Evolutionary conservation across 2,797 vertebrate species (phyloP), one percentile per base, ranked within the genome.

Genomic region (Saxicola maurus): DNA sequence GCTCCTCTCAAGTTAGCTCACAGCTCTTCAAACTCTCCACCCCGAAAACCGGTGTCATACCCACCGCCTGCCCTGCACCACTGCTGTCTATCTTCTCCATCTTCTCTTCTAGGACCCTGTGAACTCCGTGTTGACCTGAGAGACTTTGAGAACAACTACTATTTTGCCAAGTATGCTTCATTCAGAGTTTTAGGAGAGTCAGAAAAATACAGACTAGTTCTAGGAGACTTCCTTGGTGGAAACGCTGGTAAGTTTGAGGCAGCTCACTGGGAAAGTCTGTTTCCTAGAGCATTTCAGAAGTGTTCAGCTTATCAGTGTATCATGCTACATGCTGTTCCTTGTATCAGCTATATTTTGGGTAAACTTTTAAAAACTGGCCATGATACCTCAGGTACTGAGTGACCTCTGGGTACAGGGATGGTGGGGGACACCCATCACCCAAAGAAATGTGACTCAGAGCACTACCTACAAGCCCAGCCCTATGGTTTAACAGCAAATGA

Each of bases 51-150:
- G 83, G 43, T 13, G 9, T 21, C 0, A 1, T 37, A 19, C 21
- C 37, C 27, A 66, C 65, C 33, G 48, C 31, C 59, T 10, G 2
- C 27, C 20, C 24, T 13, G 43, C 38, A 57, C 11, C 40, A 66
- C 31, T 6, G 1, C 69, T 86, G 10, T 72, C 52, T 33, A 46
- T 28, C 24, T 86, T 87, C 65, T 72, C 52, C 33, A 43, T 28
- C 21, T 86, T 87, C 65, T 88, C 49, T 88, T 91, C 82, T 35
- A 96, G 96, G 92, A 45, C 91, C 79, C 60, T 92, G 33, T 3
- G 93, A 97, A 87, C 90, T 97, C 30, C 85, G 61, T 1, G 21
- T 96, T 10, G 97, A 97, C 75, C 85, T 97, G 17, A 57, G 77
- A 61, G 97, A 97, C 84, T 97, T 96, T 12, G 83, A 95, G 5